Evolutionary conservation across 2,888 invertebrate species (phyloP), one percentile per base, ranked within the genome.

Genomic region (Callyntrura guangdongensis): DNA sequence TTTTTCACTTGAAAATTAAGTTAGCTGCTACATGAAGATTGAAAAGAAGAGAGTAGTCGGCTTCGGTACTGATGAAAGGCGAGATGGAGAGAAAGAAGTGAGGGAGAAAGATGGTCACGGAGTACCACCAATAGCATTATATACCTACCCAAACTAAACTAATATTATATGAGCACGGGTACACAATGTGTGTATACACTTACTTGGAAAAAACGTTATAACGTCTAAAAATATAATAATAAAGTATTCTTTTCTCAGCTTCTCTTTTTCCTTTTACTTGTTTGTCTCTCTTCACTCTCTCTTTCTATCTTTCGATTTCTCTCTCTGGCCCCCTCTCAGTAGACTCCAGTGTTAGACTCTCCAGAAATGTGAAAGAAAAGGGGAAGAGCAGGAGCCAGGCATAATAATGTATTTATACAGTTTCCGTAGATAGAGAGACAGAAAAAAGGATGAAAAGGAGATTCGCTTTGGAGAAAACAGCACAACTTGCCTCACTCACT

Each of bases 391-490:
- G 36, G 45, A 53, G 53, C 20, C 72, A 69, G 17, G 25, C 36
- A 67, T 72, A 86, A 74, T 74, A 74, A 86, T 74, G 74, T 59
- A 86, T 74, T 86, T 64, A 85, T 77, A 56, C 53, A 86, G 74
- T 56, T 77, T 74, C 74, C 74, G 22, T 20, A 20, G 45, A 47
- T 22, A 0, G 25, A 53, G 53, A 77, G 45, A 45, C 1, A 47
- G 47, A 11, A 49, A 45, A 69, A 14, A 36, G 12, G 72, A 64
- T 64, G 64, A 12, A 25, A 79, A 79, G 56, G 79, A 74, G 69
- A 45, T 69, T 69, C 45, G 45, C 17, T 69, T 69, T 69, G 45
- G n/a, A n/a, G 17, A 69, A 74, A 74, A 74, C 20, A 8, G 17
- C 47, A 45, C 72, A 20, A 47, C 72, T 47, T 45, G 25, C 9